A percentile compares a stretch with the other conserved stretches of the same genome.
Evolutionary conservation across 2,113 vertebrate genomes (phyloP).

Genomic region (Corythaeola cristata): DNA sequence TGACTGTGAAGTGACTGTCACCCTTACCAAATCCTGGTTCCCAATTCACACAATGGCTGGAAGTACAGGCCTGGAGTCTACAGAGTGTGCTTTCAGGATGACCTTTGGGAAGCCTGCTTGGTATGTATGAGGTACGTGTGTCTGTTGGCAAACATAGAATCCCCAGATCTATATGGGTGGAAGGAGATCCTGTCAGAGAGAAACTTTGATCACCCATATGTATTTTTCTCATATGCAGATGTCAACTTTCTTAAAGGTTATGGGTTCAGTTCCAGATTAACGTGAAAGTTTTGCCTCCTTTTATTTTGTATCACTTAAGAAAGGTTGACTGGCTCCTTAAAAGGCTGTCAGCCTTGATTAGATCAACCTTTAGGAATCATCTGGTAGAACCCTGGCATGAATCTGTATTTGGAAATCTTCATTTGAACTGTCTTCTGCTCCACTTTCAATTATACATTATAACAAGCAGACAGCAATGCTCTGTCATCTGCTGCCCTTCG

Average conservation of each 20-base stretch:
- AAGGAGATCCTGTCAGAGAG: neutral
- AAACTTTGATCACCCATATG: slow-evolving; percentile 1
- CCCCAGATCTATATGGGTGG: neutral
- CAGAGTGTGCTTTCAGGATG: neutral
- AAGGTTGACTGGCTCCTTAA: neutral
- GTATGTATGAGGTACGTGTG: neutral
- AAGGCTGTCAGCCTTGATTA: neutral
- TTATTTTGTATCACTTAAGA: slow-evolving; percentile 3
- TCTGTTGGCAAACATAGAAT: neutral
- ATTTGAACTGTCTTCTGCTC: neutral
- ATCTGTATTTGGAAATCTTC: neutral
- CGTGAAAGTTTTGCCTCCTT: neutral
- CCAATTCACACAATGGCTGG: accelerated
- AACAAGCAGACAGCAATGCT: neutral
- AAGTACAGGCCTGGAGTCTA: neutral
- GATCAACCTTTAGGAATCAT: neutral
- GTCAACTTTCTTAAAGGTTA: neutral
- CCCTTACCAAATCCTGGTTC: neutral
- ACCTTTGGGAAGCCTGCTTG: neutral
- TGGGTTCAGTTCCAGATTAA: neutral
- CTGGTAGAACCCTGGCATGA: neutral
- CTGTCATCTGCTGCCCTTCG: neutral
- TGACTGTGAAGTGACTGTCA: neutral
- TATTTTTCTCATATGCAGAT: neutral
- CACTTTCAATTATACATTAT: neutral